Percentiles rank a stretch among this genome's conserved stretches.
Evolutionary conservation across 2,888 invertebrate species (phyloP).

Genomic region (Bombylius discolor): DNA sequence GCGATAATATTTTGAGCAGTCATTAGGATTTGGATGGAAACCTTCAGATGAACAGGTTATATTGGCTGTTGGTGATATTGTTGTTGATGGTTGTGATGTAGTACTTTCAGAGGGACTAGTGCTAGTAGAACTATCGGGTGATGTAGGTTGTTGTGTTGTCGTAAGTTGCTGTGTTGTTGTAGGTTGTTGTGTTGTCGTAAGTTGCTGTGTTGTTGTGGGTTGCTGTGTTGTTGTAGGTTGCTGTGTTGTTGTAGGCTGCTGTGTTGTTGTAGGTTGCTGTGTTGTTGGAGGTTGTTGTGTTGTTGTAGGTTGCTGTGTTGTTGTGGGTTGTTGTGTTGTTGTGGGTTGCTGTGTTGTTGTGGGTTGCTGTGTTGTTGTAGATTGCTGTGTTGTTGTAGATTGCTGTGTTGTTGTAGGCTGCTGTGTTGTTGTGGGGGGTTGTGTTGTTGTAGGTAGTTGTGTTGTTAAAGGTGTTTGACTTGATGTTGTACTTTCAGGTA

Average conservation of each 20-base stretch:
- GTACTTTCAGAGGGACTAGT: not conserved
- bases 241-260: not conserved
- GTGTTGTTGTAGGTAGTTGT: conserved; percentile 8
- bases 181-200: not conserved
- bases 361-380: not conserved
- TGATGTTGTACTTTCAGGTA: not conserved
- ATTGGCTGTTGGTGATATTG: conserved; percentile 7
- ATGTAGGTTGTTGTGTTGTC: not conserved
- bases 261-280: not conserved
- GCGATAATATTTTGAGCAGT: conserved; percentile 53
- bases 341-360: not conserved
- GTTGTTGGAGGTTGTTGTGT: not conserved
- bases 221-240: conserved; percentile 1
- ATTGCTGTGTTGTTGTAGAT: conserved; percentile 3
- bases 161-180: not conserved
- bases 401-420: not conserved
- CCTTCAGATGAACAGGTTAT: conserved; percentile 43
- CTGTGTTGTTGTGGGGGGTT: not conserved
- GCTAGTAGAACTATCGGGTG: not conserved
- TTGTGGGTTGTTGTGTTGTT: conserved; percentile 1
- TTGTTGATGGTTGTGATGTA: conserved; percentile 10
- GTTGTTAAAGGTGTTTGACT: conserved; percentile 3
- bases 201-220: conserved; percentile 8
- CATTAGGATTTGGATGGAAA: conserved; percentile 45
- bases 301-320: conserved; percentile 8